Base-by-base conservation (phyloP, 2,113 vertebrate genomes). In the Dipodomys spectabilis region DNA sequence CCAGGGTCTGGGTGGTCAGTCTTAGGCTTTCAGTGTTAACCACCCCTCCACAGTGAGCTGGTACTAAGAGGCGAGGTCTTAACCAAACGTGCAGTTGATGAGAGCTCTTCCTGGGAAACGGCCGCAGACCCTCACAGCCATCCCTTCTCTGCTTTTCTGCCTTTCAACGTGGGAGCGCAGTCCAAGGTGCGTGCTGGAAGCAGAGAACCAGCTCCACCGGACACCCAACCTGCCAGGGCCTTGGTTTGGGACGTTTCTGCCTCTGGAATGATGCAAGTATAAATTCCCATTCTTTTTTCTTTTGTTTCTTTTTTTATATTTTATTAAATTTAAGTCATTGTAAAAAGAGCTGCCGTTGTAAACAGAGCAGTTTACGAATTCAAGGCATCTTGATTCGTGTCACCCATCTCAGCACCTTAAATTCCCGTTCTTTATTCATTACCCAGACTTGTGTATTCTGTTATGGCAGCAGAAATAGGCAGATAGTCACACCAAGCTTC, bases 1-100 rank as follows among this genome's bases (percentile, higher is more conserved):
- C 4, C 3, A 1, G 64, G 75, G n/a, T 23, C n/a, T 8, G 7
- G 10, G 1, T 44, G 35, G 6, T 57, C 44, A 53, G 3, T 64
- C 23, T 5, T 68, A 30, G 12, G 30, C 3, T 64, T 75, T 25
- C 10, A 82, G 1, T 62, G 8, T 57, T 79, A 25, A 7, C 6
- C 3, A 13, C 7, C 10, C 2, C 25, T 73, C 57, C 15, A 6
- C 28, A 13, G 1, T 4, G 18, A 4, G 27, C 5, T 1, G 18
- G 12, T 57, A 30, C 65, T 23, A 12, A 80, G 67, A 10, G 15
- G 16, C 4, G 30, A 35, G 32, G 45, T 11, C 9, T 30, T 27
- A 25, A 15, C 16, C 3, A 7, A 11, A 5, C 23, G 7, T 30
- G 28, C 32, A 32, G 65, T 0, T 28, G 9, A 9, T 12, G 49